Evolutionary conservation across 1,140 invertebrate species (phyloP).

Genomic region (Pomacea maculata): DNA sequence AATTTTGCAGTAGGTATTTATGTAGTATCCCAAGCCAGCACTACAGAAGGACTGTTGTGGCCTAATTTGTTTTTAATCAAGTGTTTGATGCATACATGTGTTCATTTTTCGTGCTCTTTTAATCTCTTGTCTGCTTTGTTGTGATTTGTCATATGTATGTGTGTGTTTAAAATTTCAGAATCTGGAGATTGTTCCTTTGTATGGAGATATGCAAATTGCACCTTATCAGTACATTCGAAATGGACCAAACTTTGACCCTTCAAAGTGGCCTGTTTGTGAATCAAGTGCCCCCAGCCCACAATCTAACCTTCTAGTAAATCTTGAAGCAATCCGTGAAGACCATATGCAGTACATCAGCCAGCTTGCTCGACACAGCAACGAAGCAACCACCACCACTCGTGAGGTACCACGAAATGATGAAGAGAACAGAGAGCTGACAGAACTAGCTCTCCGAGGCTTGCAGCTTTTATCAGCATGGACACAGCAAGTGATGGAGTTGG

Average conservation of each 20-base stretch:
- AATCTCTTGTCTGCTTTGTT: background rate
- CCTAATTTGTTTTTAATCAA: too few species aligned
- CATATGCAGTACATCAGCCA: slow-evolving; percentile 98
- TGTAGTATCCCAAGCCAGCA: too few species aligned
- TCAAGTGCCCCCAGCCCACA: slow-evolving; percentile 76
- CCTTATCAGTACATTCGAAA: slow-evolving; percentile 98
- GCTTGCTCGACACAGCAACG: slow-evolving; percentile 93
- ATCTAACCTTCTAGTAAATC: slow-evolving; percentile 94
- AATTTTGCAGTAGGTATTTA: too few species aligned
- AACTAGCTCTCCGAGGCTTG: slow-evolving; percentile 89
- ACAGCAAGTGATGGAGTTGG: slow-evolving; percentile 93
- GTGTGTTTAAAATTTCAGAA: slow-evolving; percentile 62
- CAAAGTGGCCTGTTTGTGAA: slow-evolving; percentile 87
- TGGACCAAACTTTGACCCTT: slow-evolving; percentile 92
- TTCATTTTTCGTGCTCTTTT: background rate
- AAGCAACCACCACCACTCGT: slow-evolving; percentile 71
- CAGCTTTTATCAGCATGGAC: slow-evolving; percentile 97
- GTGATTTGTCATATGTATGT: background rate
- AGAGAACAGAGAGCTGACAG: slow-evolving; percentile 93
- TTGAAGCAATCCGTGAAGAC: slow-evolving; percentile 94
- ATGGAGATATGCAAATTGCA: slow-evolving; percentile 99
- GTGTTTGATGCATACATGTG: background rate
- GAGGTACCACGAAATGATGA: slow-evolving; percentile 84
- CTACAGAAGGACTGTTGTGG: too few species aligned
- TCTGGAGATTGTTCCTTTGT: slow-evolving; percentile 96